phyloP scores from a whole-genome alignment of 2,797 vertebrate genomes.

The Rhynchonycteris naso region DNA sequence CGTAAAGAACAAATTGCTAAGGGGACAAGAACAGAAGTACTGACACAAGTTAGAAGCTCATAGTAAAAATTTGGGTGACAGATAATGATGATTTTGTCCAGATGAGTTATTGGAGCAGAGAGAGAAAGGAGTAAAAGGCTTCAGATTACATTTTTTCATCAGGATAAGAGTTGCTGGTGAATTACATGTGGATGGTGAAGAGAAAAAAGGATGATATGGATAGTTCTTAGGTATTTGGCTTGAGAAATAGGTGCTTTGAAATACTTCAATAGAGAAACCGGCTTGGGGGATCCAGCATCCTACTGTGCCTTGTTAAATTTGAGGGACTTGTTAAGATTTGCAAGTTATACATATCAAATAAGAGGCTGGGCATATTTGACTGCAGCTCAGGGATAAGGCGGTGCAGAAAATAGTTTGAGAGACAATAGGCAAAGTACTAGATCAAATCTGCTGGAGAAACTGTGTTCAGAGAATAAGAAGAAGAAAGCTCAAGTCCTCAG shows the following conservation, averaged over 20 bases:
- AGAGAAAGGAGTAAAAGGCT: background rate
- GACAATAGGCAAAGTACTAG: background rate
- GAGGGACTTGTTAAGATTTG: background rate
- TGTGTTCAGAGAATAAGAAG: background rate
- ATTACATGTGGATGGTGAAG: background rate
- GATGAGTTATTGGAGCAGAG: background rate
- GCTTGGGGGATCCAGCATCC: background rate
- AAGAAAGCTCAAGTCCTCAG: background rate
- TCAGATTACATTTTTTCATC: background rate
- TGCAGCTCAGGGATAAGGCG: background rate
- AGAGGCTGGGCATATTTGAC: background rate
- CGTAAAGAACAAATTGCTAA: background rate
- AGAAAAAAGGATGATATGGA: background rate
- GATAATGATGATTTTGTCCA: background rate
- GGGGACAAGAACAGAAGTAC: background rate
- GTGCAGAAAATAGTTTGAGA: background rate
- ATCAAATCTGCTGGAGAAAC: background rate
- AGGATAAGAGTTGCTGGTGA: background rate
- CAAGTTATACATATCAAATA: background rate
- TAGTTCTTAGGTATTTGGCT: background rate
- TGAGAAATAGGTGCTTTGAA: background rate
- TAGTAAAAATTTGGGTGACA: background rate
- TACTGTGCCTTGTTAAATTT: background rate
- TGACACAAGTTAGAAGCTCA: background rate
- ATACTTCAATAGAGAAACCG: background rate